Evolutionary conservation across 92 coral and sea anemone species (phyloP).

Genomic region (Parazoanthus swiftii): DNA sequence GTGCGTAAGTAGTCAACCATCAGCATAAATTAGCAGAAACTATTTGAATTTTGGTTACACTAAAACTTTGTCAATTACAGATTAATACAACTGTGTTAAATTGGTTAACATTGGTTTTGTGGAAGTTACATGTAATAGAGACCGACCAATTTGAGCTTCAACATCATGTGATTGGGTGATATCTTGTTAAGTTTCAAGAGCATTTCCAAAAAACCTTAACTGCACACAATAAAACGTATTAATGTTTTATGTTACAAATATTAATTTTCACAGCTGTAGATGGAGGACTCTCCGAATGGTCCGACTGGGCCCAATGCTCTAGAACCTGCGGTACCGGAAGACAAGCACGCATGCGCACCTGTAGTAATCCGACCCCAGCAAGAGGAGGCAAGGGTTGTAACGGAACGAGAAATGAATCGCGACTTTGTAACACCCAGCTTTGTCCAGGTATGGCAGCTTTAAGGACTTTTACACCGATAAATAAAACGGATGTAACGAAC

Average conservation of each 20-base stretch:
- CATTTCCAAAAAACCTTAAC: background rate
- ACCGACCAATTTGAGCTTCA: no score
- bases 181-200: background rate
- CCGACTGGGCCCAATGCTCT: slow-evolving; percentile 12
- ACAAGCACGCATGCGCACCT: slow-evolving; percentile 7
- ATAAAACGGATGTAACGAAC: no score
- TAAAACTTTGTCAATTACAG: no score
- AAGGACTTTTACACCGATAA: background rate
- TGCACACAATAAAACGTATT: background rate
- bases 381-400: slow-evolving; percentile 16
- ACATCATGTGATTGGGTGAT: no score
- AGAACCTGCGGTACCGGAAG: background rate
- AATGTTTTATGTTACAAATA: background rate
- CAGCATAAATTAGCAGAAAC: no score
- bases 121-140: no score
- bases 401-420: slow-evolving; percentile 19
- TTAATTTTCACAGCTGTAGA: background rate
- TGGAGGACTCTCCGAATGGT: slow-evolving; percentile 11
- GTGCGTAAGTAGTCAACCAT: no score
- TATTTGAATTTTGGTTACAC: no score
- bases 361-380: slow-evolving; percentile 3
- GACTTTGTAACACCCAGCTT: background rate
- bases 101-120: no score
- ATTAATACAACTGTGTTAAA: no score
- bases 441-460: background rate